Evolutionary conservation across 2,888 invertebrate genomes (phyloP).

Genomic region (Lasioglossum villosulum): DNA sequence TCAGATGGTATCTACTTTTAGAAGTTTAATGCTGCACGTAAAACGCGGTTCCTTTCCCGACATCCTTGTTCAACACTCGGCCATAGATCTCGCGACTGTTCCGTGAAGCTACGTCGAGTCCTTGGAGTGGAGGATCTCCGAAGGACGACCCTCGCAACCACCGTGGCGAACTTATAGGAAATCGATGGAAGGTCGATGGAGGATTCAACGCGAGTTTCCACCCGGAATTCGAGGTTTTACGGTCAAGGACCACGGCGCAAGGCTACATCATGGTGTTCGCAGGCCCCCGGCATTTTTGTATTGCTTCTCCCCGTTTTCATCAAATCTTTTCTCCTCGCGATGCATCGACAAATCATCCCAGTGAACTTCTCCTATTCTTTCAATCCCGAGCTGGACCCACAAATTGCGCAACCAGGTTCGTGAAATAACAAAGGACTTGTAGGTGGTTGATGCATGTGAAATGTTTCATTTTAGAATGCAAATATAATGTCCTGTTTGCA

Average conservation of each 20-base stretch:
- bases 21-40: neutral
- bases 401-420: neutral
- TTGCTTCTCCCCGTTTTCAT: neutral
- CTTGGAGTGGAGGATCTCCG: neutral
- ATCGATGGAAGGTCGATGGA: conserved; percentile 45
- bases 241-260: conserved; percentile 47
- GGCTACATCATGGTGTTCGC: neutral
- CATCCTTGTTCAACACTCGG: neutral
- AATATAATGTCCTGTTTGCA: neutral
- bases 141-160: neutral
- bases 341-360: neutral
- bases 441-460: neutral
- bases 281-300: neutral
- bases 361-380: neutral
- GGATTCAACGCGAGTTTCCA: conserved; percentile 17
- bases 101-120: neutral
- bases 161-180: conserved; percentile 18
- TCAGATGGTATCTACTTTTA: neutral
- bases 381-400: neutral
- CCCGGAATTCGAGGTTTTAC: conserved; percentile 43
- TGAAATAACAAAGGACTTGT: neutral
- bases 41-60: neutral
- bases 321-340: neutral
- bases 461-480: neutral
- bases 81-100: neutral